Conservation (phyloP, 2,113 vertebrate species). For the Salvelinus sp. region DNA sequence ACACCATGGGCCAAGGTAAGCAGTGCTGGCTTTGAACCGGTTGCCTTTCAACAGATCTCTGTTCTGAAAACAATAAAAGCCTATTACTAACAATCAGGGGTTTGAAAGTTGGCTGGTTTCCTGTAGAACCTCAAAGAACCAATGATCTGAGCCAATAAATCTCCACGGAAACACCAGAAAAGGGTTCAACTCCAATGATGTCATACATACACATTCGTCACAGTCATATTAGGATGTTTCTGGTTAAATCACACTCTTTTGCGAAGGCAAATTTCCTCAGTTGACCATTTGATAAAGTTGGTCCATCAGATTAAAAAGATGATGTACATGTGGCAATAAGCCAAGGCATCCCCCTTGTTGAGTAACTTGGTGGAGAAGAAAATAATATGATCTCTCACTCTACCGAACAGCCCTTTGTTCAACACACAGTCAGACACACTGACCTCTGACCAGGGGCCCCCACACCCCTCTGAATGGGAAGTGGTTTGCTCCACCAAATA, state of each 20-base stretch:
- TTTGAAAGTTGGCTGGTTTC: slow-evolving; percentile 9
- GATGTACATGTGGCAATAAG: not conserved
- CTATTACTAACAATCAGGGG: slow-evolving; percentile 6
- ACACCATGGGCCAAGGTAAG: not conserved
- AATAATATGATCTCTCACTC: not conserved
- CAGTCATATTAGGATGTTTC: not conserved
- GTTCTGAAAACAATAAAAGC: not conserved
- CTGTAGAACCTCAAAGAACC: not conserved
- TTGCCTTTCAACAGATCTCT: slow-evolving; percentile 9
- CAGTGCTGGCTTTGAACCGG: not conserved
- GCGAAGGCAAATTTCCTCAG: not conserved
- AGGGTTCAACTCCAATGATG: not conserved
- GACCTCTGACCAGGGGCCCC: slow-evolving; percentile 10
- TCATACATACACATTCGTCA: not conserved
- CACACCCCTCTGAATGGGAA: slow-evolving; percentile 8
- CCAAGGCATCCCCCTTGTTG: not conserved
- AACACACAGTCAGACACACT: slow-evolving; percentile 1
- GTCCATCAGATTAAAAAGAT: not conserved
- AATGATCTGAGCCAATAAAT: not conserved
- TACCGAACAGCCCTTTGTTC: slow-evolving; percentile 15
- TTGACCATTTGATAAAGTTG: not conserved
- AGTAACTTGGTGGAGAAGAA: slow-evolving; percentile 1
- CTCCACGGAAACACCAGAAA: not conserved
- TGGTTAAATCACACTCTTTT: not conserved
- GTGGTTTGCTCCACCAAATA: slow-evolving; percentile 3